Evolutionary conservation across 2,797 vertebrate species (phyloP).

Genomic region (Pristis pectinata): DNA sequence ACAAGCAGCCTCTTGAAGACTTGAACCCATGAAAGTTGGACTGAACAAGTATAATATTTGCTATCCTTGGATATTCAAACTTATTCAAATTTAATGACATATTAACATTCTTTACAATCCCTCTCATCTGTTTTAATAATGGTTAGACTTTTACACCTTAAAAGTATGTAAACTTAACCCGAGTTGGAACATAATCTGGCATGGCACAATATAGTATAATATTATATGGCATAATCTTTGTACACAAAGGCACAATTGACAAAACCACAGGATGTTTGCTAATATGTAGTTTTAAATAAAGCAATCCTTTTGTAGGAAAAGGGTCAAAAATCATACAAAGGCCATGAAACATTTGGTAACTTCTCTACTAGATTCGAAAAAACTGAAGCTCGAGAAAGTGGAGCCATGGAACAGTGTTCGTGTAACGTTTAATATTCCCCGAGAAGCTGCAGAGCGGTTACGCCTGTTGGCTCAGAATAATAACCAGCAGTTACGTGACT

Average conservation of each 20-base stretch:
- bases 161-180: background rate
- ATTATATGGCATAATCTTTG: too few relatives aligned
- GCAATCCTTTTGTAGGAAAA: background rate
- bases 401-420: slow-evolving; percentile 98
- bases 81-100: background rate
- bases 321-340: background rate
- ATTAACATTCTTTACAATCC: background rate
- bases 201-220: too few relatives aligned
- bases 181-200: background rate
- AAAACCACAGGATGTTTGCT: background rate
- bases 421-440: slow-evolving; percentile 95
- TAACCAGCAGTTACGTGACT: slow-evolving; percentile 91
- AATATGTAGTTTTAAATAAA: background rate
- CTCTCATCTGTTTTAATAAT: background rate
- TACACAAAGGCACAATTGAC: too few relatives aligned
- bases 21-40: background rate
- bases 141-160: background rate
- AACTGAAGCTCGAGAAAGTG: slow-evolving; percentile 73
- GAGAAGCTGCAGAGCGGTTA: slow-evolving; percentile 91
- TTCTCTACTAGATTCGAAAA: slow-evolving; percentile 57
- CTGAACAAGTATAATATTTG: background rate
- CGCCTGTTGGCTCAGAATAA: slow-evolving; percentile 90
- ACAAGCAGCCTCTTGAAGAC: background rate
- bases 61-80: background rate
- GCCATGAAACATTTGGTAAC: background rate